Evolutionary conservation across 2,797 vertebrate genomes (phyloP).

Genomic region (Siniperca obscura): DNA sequence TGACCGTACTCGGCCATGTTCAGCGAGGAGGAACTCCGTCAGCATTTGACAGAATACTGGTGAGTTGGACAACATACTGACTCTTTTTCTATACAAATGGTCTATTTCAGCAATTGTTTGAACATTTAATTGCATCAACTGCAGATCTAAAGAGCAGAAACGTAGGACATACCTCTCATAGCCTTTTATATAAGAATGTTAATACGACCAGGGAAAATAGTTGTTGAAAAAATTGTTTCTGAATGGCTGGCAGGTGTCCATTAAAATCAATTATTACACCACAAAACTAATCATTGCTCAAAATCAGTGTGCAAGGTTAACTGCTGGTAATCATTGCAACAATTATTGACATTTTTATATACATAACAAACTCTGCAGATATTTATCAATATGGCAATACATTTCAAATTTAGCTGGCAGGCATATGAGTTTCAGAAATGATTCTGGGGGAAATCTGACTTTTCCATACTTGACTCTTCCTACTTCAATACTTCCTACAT

Average conservation of each 20-base stretch:
- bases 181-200: neutral
- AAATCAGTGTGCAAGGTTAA: neutral
- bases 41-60: conserved; percentile 90
- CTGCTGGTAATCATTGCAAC: neutral
- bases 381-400: neutral
- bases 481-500: too few relatives aligned
- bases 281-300: neutral
- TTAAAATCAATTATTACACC: neutral
- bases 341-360: neutral
- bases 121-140: neutral
- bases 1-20: conserved; percentile 96
- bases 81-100: neutral
- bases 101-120: neutral
- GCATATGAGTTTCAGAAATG: too few relatives aligned
- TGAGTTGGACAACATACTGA: conserved; percentile 60
- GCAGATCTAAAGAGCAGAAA: neutral
- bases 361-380: neutral
- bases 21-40: conserved; percentile 96
- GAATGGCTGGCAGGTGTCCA: neutral
- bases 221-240: neutral
- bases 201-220: neutral
- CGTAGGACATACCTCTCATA: too few relatives aligned
- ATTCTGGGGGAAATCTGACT: neutral
- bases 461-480: too few relatives aligned
- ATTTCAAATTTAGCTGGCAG: too few relatives aligned